A percentile compares a stretch with the other conserved stretches of the same genome.
phyloP scores from a whole-genome alignment of 2,797 vertebrate genomes.

The Gymnothorax reevesii region DNA sequence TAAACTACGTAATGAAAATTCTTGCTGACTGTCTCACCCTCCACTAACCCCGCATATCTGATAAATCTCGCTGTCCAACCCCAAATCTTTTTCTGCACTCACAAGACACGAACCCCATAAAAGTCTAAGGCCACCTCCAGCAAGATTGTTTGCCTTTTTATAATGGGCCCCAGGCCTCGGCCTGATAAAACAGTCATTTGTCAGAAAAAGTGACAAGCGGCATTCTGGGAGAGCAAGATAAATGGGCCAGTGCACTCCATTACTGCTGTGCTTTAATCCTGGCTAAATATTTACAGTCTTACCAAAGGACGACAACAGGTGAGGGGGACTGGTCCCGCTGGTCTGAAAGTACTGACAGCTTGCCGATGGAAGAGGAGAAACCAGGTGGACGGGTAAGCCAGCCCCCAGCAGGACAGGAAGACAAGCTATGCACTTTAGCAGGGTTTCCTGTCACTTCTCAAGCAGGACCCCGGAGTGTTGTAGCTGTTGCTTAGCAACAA shows the following conservation, averaged over 20 bases:
- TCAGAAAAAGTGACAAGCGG: slow-evolving; percentile 33
- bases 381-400: slow-evolving; percentile 33
- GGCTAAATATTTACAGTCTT: slow-evolving; percentile 80
- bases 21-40: neutral
- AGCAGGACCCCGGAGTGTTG: slow-evolving; percentile 7
- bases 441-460: slow-evolving; percentile 50
- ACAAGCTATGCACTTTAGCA: slow-evolving; percentile 32
- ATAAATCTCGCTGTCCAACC: slow-evolving; percentile 9
- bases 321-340: slow-evolving; percentile 12
- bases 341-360: slow-evolving; percentile 19
- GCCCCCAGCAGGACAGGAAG: slow-evolving; percentile 34
- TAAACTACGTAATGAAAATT: slow-evolving; percentile 19
- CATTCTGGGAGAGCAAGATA: slow-evolving; percentile 45
- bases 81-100: slow-evolving; percentile 21
- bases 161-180: slow-evolving; percentile 45
- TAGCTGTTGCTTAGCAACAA: slow-evolving; percentile 6
- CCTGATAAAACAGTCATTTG: slow-evolving; percentile 53
- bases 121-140: slow-evolving; percentile 21
- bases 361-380: neutral
- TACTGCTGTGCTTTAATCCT: slow-evolving; percentile 70
- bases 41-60: slow-evolving; percentile 7
- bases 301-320: slow-evolving; percentile 54
- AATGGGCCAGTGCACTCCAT: slow-evolving; percentile 46
- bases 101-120: slow-evolving; percentile 16
- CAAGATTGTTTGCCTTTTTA: slow-evolving; percentile 58